These are phyloP conservation scores for Lycopodina hypogea DNA, from an alignment of 37 sponge, comb jelly and placozoan genomes.

Conservation along the genomic window DNA sequence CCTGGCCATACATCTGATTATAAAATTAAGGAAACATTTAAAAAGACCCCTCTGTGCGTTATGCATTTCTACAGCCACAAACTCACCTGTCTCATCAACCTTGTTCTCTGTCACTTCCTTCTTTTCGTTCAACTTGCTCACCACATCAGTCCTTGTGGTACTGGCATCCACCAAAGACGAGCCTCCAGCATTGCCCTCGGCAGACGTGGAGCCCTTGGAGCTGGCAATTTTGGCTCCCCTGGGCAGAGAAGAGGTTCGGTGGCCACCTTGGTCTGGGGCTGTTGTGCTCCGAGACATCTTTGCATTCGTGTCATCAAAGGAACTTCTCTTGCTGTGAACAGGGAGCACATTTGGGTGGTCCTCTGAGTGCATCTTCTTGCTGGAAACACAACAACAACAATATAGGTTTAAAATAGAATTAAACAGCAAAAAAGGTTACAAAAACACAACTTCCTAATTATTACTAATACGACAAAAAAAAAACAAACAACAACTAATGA, in stretches of 20 bases:
- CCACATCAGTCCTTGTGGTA: background rate
- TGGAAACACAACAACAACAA: background rate
- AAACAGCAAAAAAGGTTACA: no score
- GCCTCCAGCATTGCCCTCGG: background rate
- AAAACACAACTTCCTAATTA: no score
- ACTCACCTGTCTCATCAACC: background rate
- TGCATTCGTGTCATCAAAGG: conserved; percentile 25
- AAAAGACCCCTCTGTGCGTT: no score
- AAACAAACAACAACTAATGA: no score
- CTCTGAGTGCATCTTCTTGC: background rate
- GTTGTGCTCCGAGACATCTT: background rate
- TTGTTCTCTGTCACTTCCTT: background rate
- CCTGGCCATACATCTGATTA: no score
- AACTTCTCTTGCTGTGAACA: conserved; percentile 14
- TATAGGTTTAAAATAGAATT: no score
- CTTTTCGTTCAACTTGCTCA: background rate
- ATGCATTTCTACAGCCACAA: no score
- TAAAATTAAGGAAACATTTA: no score
- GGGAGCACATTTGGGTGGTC: no score
- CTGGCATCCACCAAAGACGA: background rate
- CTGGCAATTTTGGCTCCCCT: conserved; percentile 10
- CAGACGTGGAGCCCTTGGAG: background rate
- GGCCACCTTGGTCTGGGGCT: background rate
- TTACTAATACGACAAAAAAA: no score
- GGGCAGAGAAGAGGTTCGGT: conserved; percentile 30